Percentiles rank a stretch among this genome's conserved stretches.
These are phyloP conservation scores for Proisotoma minuta DNA, from an alignment of 2,888 invertebrate genomes.

Conservation along the genomic window DNA sequence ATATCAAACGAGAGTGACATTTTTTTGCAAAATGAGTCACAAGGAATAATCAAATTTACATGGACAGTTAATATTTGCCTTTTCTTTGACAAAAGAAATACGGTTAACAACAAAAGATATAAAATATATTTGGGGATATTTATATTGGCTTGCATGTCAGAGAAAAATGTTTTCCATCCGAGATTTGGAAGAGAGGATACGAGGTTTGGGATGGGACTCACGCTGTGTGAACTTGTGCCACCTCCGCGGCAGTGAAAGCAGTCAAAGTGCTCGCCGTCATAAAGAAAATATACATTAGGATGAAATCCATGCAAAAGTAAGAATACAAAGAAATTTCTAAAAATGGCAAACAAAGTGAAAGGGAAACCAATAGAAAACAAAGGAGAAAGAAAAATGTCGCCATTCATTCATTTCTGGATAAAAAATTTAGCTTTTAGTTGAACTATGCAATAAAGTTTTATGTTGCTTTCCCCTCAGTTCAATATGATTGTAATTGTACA, in stretches of 20 bases:
- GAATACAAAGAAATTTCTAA: neutral
- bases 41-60: too few species aligned
- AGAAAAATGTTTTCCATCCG: slow-evolving; percentile 23
- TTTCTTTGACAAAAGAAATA: too few species aligned
- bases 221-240: neutral
- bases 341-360: neutral
- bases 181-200: neutral
- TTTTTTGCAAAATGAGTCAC: too few species aligned
- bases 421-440: slow-evolving; percentile 6
- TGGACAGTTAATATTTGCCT: too few species aligned
- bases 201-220: neutral
- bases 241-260: too few species aligned
- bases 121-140: too few species aligned
- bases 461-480: neutral
- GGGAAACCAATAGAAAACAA: neutral
- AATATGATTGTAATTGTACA: neutral
- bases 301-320: too few species aligned
- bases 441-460: neutral
- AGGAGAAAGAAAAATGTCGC: neutral
- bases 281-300: neutral
- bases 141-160: slow-evolving; percentile 23
- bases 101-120: too few species aligned
- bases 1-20: too few species aligned
- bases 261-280: neutral
- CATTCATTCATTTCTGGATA: neutral